These are phyloP conservation scores for Sphaerophoria taeniata DNA, from an alignment of 2,888 invertebrate species.

Conservation along the genomic window DNA sequence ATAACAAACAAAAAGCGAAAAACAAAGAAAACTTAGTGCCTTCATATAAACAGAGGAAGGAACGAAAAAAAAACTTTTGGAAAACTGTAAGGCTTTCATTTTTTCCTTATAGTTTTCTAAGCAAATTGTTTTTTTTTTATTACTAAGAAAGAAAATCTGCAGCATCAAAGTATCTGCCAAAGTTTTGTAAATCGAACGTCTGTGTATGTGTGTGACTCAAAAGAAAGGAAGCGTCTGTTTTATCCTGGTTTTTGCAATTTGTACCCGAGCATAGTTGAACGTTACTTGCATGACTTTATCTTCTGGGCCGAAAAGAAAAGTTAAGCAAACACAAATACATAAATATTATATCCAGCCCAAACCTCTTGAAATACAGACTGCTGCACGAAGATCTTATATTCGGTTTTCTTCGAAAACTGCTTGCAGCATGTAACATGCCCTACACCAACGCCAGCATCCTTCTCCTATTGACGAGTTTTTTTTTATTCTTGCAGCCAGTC, in stretches of 20 bases:
- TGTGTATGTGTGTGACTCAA: neutral
- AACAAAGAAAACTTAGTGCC: slow-evolving; percentile 69
- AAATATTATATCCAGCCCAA: slow-evolving; percentile 37
- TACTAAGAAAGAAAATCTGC: slow-evolving; percentile 39
- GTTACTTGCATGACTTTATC: slow-evolving; percentile 45
- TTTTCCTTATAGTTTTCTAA: slow-evolving; percentile 72
- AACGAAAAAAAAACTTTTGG: neutral
- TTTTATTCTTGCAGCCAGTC: neutral
- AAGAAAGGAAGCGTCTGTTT: slow-evolving; percentile 59
- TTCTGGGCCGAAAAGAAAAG: slow-evolving; percentile 43
- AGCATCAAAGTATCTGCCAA: slow-evolving; percentile 30
- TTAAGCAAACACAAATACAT: slow-evolving; percentile 61
- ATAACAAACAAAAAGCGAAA: slow-evolving; percentile 48
- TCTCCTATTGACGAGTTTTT: neutral
- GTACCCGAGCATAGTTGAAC: slow-evolving; percentile 1
- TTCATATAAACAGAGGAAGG: slow-evolving; percentile 40
- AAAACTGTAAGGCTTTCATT: slow-evolving; percentile 52
- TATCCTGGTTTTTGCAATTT: slow-evolving; percentile 60
- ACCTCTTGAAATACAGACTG: slow-evolving; percentile 46
- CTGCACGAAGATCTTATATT: slow-evolving; percentile 29
- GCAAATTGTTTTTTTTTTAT: slow-evolving; percentile 62
- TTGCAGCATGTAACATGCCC: too few relatives aligned
- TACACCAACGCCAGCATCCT: too few relatives aligned
- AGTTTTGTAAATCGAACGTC: neutral
- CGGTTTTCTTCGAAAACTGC: slow-evolving; percentile 27